Conservation (phyloP, 30 jellyfish, hydroid and myxozoan genomes). For the Aurelia aurita complex sp. Pacific region DNA sequence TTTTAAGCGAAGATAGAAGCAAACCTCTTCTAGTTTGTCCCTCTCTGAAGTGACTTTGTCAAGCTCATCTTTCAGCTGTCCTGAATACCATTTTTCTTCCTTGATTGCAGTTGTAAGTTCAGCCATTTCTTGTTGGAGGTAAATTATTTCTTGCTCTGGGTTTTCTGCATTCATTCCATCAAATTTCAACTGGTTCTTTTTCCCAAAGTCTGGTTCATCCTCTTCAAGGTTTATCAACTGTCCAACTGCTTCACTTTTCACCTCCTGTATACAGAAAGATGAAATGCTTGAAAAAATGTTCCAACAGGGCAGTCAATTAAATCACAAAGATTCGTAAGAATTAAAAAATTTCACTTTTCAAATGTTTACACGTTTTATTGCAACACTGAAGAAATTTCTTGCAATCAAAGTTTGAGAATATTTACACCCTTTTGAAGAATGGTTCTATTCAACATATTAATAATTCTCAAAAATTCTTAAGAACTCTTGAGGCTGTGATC, state of each 20-base stretch:
- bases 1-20: background rate
- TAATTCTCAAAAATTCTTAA: no score
- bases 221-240: constrained; percentile 49
- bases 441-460: no score
- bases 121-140: constrained; percentile 88
- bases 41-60: constrained; percentile 81
- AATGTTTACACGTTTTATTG: no score
- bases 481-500: no score
- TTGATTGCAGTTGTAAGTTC: constrained; percentile 82
- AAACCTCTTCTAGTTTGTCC: constrained; percentile 92
- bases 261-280: background rate
- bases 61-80: constrained; percentile 86
- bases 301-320: no score
- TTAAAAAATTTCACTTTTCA: no score
- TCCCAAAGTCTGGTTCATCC: constrained; percentile 35
- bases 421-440: no score
- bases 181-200: constrained; percentile 42
- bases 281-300: no score
- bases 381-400: no score
- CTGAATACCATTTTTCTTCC: constrained; percentile 98
- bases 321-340: no score
- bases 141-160: constrained; percentile 60
- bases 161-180: constrained; percentile 46
- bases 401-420: no score
- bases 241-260: background rate